phyloP scores from a whole-genome alignment of 2,888 invertebrate genomes.

The Aphidius colemani region DNA sequence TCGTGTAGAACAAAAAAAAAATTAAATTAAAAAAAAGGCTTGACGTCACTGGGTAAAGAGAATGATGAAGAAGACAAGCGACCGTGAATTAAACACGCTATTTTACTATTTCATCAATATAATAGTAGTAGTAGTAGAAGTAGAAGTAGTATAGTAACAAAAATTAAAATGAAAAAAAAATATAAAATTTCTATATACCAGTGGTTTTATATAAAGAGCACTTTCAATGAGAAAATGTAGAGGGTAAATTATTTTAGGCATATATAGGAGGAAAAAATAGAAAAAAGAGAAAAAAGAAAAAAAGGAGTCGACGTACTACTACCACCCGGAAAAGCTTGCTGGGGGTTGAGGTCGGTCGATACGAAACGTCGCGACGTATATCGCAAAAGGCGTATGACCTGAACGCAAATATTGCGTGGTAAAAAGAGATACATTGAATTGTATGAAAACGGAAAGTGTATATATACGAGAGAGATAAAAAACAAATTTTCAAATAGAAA shows the following conservation, averaged over 20 bases:
- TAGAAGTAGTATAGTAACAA: constrained; percentile 1
- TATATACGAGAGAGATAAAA: constrained; percentile 9
- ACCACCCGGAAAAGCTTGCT: constrained; percentile 6
- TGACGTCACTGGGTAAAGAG: too few relatives aligned
- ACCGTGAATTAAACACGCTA: constrained; percentile 44
- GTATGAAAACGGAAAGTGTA: constrained; percentile 27
- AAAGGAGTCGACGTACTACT: constrained; percentile 25
- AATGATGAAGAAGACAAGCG: constrained; percentile 19
- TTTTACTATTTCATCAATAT: constrained; percentile 39
- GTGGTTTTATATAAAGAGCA: background rate
- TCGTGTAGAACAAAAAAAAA: constrained; percentile 6
- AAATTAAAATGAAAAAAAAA: too few relatives aligned
- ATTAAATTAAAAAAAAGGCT: background rate
- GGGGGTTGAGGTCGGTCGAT: constrained; percentile 40
- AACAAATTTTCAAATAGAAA: constrained; percentile 21
- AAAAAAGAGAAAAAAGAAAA: constrained; percentile 29
- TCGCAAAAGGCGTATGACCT: constrained; percentile 39
- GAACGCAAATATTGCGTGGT: constrained; percentile 21
- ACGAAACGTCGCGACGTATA: constrained; percentile 36
- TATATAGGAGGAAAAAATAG: constrained; percentile 19
- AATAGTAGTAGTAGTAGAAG: constrained; percentile 11
- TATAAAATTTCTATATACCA: too few relatives aligned
- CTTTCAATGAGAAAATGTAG: constrained; percentile 41
- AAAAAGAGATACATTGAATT: constrained; percentile 25
- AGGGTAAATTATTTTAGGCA: constrained; percentile 30